These are phyloP conservation scores for Pantelozetes paolii DNA, from an alignment of 2,888 invertebrate genomes.

Conservation along the genomic window DNA sequence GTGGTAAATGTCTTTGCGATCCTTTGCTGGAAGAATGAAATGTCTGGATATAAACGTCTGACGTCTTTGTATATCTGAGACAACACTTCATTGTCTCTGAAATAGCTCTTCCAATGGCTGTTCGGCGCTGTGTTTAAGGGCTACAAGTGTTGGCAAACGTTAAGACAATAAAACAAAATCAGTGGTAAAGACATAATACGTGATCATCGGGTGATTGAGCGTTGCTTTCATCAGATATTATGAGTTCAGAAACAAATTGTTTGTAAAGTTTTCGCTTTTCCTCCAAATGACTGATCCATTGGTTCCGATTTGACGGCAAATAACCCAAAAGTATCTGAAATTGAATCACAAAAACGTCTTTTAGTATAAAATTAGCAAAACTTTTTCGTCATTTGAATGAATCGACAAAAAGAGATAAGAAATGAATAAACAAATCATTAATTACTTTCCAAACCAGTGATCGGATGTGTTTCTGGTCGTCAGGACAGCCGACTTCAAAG, in stretches of 20 bases:
- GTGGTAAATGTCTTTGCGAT: slow-evolving; percentile 58
- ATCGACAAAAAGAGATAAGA: not conserved
- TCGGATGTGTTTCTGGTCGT: slow-evolving; percentile 42
- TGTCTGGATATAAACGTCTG: slow-evolving; percentile 82
- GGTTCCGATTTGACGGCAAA: slow-evolving; percentile 65
- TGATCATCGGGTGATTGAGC: slow-evolving; percentile 42
- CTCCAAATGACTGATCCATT: slow-evolving; percentile 65
- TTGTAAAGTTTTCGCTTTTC: slow-evolving; percentile 75
- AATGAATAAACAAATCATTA: not conserved
- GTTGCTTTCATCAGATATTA: slow-evolving; percentile 35
- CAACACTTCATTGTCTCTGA: slow-evolving; percentile 94
- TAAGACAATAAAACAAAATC: not conserved
- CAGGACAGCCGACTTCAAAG: slow-evolving; percentile 42
- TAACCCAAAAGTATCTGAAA: slow-evolving; percentile 56
- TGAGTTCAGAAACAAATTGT: slow-evolving; percentile 62
- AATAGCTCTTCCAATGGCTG: slow-evolving; percentile 91
- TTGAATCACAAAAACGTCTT: not conserved
- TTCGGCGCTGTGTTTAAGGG: slow-evolving; percentile 91
- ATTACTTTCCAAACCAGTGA: slow-evolving; percentile 43
- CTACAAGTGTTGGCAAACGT: slow-evolving; percentile 54
- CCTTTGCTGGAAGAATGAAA: slow-evolving; percentile 91
- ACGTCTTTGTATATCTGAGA: slow-evolving; percentile 93
- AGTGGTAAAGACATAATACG: slow-evolving; percentile 27
- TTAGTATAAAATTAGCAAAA: not conserved
- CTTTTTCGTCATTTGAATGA: not conserved